Evolutionary conservation across 2,888 invertebrate genomes (phyloP).

Genomic region (Luffia ferchaultella): DNA sequence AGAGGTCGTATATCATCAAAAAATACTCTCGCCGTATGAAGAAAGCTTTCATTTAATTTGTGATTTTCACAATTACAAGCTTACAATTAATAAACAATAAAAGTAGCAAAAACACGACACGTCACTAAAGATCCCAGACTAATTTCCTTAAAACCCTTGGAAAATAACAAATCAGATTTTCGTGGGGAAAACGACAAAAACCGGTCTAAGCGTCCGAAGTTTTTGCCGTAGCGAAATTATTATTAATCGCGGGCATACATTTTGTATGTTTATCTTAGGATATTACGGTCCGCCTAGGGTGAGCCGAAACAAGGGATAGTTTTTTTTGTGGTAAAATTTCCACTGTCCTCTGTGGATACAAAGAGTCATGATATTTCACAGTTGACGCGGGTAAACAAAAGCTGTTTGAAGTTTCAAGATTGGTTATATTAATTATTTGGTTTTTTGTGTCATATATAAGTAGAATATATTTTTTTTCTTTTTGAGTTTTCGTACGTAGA

Average conservation of each 20-base stretch:
- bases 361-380: neutral
- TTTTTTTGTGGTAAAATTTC: conserved; percentile 29
- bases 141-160: conserved; percentile 42
- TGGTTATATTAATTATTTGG: neutral
- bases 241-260: conserved; percentile 56
- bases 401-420: neutral
- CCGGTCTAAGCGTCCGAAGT: conserved; percentile 15
- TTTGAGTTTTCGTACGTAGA: too few species aligned
- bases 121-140: conserved; percentile 18
- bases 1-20: too few species aligned
- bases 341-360: neutral
- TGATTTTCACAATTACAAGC: too few species aligned
- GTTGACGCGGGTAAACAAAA: neutral
- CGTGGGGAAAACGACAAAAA: conserved; percentile 32
- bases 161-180: conserved; percentile 12
- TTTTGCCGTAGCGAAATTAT: conserved; percentile 53
- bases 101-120: too few species aligned
- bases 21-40: too few species aligned
- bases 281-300: conserved; percentile 35
- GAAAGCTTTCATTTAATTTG: too few species aligned
- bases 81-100: too few species aligned
- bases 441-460: neutral
- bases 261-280: conserved; percentile 49
- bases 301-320: conserved; percentile 50
- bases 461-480: too few species aligned